These are phyloP conservation scores for Lota lota DNA, from an alignment of 2,113 vertebrate genomes.

Conservation along the genomic window DNA sequence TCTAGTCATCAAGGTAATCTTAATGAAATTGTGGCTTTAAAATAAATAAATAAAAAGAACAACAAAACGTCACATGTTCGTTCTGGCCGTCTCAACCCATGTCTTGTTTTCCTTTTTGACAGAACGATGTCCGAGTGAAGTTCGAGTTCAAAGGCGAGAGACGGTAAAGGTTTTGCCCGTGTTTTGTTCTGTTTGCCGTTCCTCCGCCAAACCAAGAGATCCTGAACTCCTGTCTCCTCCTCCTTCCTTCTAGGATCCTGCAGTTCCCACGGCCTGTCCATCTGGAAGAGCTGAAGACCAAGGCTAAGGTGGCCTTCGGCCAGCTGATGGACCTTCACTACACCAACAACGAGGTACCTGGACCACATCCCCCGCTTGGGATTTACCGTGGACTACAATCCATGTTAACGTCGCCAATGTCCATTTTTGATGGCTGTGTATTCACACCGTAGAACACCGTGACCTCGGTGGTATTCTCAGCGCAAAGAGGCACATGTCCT, in stretches of 20 bases:
- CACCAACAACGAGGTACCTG: constrained; percentile 94
- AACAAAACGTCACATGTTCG: too few species aligned
- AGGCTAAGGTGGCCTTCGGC: constrained; percentile 94
- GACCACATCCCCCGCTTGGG: neutral
- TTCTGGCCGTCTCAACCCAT: neutral
- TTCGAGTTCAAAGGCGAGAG: constrained; percentile 98
- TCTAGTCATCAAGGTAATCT: too few species aligned
- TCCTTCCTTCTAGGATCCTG: constrained; percentile 78
- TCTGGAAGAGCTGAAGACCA: constrained; percentile 87
- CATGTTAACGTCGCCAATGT: too few species aligned
- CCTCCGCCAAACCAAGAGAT: constrained; percentile 11
- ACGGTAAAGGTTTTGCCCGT: constrained; percentile 74
- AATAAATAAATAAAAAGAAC: too few species aligned
- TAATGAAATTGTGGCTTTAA: too few species aligned
- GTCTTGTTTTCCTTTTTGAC: constrained; percentile 36
- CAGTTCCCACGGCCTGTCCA: constrained; percentile 92
- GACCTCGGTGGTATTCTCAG: too few species aligned
- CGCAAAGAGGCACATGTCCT: too few species aligned
- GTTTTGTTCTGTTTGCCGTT: neutral
- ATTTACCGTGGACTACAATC: neutral
- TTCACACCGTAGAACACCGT: too few species aligned
- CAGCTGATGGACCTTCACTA: constrained; percentile 97
- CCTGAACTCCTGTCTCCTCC: constrained; percentile 7
- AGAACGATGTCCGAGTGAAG: constrained; percentile 97
- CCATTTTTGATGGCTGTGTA: too few species aligned